These are phyloP conservation scores for Neogale vison DNA, from an alignment of 2,113 vertebrate genomes.

Conservation along the genomic window DNA sequence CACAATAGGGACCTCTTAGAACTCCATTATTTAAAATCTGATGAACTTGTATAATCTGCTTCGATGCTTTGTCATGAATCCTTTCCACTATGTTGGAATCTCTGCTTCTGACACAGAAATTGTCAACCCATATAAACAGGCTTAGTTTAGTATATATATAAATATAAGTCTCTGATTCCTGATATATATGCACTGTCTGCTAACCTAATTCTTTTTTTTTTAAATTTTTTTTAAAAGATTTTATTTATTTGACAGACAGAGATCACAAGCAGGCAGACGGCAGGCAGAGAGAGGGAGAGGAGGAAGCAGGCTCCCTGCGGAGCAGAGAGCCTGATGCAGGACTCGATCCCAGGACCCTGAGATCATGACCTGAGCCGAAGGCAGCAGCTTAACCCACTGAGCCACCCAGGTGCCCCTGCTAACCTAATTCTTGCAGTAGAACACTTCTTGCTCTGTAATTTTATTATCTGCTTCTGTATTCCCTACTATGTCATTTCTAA, in stretches of 20 bases:
- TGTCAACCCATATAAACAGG: not conserved
- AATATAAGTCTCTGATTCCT: not conserved
- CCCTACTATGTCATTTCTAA: not conserved
- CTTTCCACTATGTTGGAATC: not conserved
- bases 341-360: no score
- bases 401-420: no score
- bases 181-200: not conserved
- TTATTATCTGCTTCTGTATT: not conserved
- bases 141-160: not conserved
- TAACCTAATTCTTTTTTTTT: conserved; percentile 18
- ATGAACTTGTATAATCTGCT: not conserved
- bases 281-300: no score
- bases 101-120: not conserved
- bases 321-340: no score
- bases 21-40: not conserved
- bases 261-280: no score
- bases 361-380: no score
- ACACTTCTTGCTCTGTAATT: not conserved
- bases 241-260: no score
- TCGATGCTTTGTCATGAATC: not conserved
- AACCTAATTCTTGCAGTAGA: not conserved
- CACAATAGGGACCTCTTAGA: not conserved
- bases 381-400: no score
- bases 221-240: no score
- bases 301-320: no score